Evolutionary conservation across 2,888 invertebrate genomes (phyloP), one percentile per base, ranked within the genome.

Genomic region (Ormyrus rosae): DNA sequence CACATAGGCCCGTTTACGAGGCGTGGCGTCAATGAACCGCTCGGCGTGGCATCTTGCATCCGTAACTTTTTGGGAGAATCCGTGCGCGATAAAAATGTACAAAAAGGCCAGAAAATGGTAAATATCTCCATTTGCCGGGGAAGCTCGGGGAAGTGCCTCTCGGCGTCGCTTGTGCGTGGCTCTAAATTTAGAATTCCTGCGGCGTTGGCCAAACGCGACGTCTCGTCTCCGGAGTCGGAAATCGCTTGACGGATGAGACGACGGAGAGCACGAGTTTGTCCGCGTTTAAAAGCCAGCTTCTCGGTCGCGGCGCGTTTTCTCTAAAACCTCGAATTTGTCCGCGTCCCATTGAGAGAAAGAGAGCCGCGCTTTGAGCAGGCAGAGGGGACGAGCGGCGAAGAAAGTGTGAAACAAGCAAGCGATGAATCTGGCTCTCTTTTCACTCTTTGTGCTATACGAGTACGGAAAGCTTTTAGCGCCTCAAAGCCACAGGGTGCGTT

Each of bases 381-480:
- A 3, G 34, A 34, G 34, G 53, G 55, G 75, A n/a, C 65, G 8
- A 13, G 53, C 34, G 34, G 34, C 34, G 34, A 34, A 46, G 48
- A 71, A 65, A 71, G 65, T 48, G 70, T 65, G 63, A 77, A 70
- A 70, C 63, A 56, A 69, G 69, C 69, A n/a, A 2, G 48, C 64
- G 34, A 77, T 56, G 69, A 70, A 56, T 78, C 61, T 19, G 19
- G 50, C 13, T n/a, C n/a, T 53, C 72, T 73, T 65, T 58, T 53
- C 10, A 34, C 53, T 34, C 34, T 58, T 56, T 55, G 53, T 67
- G 9, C 63, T 58, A 50, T 11, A 46, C 64, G 65, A 82, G 83
- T 80, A 84, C 82, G 80, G 83, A 84, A 84, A 85, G 85, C 85
- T 85, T 85, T 85, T 85, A 85, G 82, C 80, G 80, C 76, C 83